Evolutionary conservation across 1,140 invertebrate genomes (phyloP).

Genomic region (Oreohelix idahoensis): DNA sequence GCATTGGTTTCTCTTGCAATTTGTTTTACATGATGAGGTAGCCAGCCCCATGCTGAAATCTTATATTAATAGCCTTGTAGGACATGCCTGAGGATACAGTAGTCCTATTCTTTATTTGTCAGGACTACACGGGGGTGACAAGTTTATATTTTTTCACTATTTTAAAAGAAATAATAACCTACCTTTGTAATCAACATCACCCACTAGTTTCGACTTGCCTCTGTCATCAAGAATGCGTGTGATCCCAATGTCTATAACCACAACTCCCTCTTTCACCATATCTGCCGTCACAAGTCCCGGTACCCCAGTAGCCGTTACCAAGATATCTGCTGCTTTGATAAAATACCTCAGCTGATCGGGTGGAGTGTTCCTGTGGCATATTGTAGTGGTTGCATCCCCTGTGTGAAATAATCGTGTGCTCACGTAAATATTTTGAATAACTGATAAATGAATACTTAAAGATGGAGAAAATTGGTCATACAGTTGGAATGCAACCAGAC

Average conservation of each 20-base stretch:
- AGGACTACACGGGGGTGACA: neutral
- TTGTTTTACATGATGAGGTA: too few species aligned
- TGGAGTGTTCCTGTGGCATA: constrained; percentile 90
- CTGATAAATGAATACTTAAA: too few species aligned
- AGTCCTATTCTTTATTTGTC: too few species aligned
- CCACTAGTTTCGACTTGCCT: constrained; percentile 84
- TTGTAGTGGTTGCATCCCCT: constrained; percentile 85
- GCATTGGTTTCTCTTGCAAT: too few species aligned
- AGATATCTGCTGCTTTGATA: constrained; percentile 84
- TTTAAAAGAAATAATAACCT: constrained; percentile 2
- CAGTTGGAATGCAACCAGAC: too few species aligned
- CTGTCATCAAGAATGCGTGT: constrained; percentile 79
- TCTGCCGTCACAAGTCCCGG: constrained; percentile 85
- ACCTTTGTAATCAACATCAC: constrained; percentile 88
- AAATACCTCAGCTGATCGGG: constrained; percentile 80
- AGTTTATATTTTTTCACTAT: neutral
- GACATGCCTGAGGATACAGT: too few species aligned
- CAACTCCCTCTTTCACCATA: constrained; percentile 91
- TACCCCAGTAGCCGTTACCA: constrained; percentile 86
- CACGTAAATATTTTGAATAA: neutral
- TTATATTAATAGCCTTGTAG: too few species aligned
- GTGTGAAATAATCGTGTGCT: constrained; percentile 51
- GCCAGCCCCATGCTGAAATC: too few species aligned
- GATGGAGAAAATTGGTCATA: too few species aligned
- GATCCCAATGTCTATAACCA: constrained; percentile 91